These are phyloP conservation scores for Sebastolobus alascanus DNA, from an alignment of 2,797 vertebrate genomes.

Conservation along the genomic window DNA sequence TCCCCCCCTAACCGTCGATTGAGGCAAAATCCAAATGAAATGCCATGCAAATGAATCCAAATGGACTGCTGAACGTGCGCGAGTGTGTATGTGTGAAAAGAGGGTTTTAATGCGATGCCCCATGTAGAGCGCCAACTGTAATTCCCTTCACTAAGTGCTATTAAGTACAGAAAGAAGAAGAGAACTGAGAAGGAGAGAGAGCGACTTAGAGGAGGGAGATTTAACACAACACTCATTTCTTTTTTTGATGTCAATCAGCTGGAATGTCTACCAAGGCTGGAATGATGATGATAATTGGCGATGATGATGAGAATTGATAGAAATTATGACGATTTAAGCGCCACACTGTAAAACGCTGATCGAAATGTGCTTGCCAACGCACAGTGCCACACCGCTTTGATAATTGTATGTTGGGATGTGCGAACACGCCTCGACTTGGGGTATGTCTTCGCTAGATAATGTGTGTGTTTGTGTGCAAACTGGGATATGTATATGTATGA, in stretches of 20 bases:
- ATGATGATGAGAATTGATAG: slow-evolving; percentile 66
- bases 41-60: slow-evolving; percentile 78
- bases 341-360: slow-evolving; percentile 33
- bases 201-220: slow-evolving; percentile 54
- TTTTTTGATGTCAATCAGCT: slow-evolving; percentile 69
- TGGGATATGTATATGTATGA: slow-evolving; percentile 44
- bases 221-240: slow-evolving; percentile 69
- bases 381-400: background rate
- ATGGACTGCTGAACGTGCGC: slow-evolving; percentile 65
- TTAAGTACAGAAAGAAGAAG: slow-evolving; percentile 67
- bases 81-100: slow-evolving; percentile 59
- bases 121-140: slow-evolving; percentile 74
- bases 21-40: slow-evolving; percentile 80
- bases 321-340: slow-evolving; percentile 55
- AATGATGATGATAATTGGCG: slow-evolving; percentile 65
- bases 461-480: slow-evolving; percentile 37
- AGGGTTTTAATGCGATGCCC: slow-evolving; percentile 76
- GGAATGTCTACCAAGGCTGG: slow-evolving; percentile 55
- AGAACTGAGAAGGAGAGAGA: slow-evolving; percentile 57
- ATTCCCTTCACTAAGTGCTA: slow-evolving; percentile 74
- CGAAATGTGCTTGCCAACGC: slow-evolving; percentile 37
- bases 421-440: slow-evolving; percentile 27
- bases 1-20: slow-evolving; percentile 60
- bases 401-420: slow-evolving; percentile 16
- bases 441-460: slow-evolving; percentile 32